Evolutionary conservation across 2,113 vertebrate genomes (phyloP).

Genomic region (Montifringilla adamsi): DNA sequence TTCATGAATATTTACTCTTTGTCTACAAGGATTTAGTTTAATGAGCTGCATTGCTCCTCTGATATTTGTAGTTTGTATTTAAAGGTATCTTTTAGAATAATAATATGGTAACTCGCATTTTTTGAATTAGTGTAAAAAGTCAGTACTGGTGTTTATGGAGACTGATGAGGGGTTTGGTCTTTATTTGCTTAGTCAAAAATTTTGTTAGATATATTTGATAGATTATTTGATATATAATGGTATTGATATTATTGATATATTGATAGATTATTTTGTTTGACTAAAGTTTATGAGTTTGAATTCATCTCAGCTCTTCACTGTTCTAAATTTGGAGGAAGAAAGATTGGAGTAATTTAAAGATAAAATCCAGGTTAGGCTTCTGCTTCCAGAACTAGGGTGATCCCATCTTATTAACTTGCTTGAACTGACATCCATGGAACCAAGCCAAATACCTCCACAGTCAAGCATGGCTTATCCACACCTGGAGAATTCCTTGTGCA

Average conservation of each 20-base stretch:
- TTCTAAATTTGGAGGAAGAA: not conserved
- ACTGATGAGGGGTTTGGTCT: not conserved
- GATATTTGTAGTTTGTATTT: not conserved
- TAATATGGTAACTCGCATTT: not conserved
- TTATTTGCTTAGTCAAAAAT: not conserved
- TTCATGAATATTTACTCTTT: conserved; percentile 33
- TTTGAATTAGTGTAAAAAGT: not conserved
- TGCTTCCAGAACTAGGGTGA: not conserved
- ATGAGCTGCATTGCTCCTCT: not conserved
- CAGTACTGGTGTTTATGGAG: not conserved
- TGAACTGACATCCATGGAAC: not conserved
- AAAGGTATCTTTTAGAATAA: not conserved
- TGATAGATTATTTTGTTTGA: not conserved
- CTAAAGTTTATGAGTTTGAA: not conserved
- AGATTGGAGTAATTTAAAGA: not conserved
- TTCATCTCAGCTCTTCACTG: not conserved
- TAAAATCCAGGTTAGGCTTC: not conserved
- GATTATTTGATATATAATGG: no score
- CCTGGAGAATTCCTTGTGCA: not conserved
- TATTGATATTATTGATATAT: no score
- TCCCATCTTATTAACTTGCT: not conserved
- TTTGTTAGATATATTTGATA: not conserved
- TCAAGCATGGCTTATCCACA: not conserved
- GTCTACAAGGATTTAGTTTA: not conserved
- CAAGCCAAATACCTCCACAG: not conserved